These are phyloP conservation scores for Ennomos fuscantarius DNA, from an alignment of 2,888 invertebrate species.

Conservation along the genomic window DNA sequence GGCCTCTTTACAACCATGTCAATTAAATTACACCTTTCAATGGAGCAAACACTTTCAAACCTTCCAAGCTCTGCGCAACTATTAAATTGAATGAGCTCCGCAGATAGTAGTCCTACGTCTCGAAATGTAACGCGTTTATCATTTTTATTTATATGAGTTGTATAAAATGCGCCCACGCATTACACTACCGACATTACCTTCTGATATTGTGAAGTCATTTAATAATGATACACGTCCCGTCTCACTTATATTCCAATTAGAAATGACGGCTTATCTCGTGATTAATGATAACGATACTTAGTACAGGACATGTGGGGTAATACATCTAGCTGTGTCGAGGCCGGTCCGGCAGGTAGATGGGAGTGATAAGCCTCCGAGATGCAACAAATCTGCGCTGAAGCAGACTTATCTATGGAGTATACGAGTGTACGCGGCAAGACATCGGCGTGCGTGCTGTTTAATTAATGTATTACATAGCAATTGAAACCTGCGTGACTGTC, in stretches of 20 bases:
- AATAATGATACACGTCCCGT: conserved; percentile 53
- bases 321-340: conserved; percentile 60
- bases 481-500: conserved; percentile 47
- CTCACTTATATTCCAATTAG: conserved; percentile 70
- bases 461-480: conserved; percentile 52
- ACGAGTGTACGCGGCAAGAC: conserved; percentile 39
- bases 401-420: conserved; percentile 18
- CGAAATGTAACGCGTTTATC: conserved; percentile 34
- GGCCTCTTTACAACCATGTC: conserved; percentile 34
- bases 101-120: conserved; percentile 34
- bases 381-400: conserved; percentile 50
- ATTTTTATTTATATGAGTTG: conserved; percentile 37
- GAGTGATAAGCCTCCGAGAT: conserved; percentile 56
- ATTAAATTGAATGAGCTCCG: conserved; percentile 29
- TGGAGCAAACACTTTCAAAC: conserved; percentile 28
- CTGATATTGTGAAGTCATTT: conserved; percentile 39
- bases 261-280: conserved; percentile 66
- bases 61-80: conserved; percentile 27
- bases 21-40: conserved; percentile 33
- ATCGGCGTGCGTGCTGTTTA: conserved; percentile 50
- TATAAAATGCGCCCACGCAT: conserved; percentile 37
- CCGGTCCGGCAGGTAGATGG: conserved; percentile 38
- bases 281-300: conserved; percentile 67
- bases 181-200: conserved; percentile 23
- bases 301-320: conserved; percentile 64